Evolutionary conservation across 2,888 invertebrate species (phyloP).

Genomic region (Poecilus cupreus): DNA sequence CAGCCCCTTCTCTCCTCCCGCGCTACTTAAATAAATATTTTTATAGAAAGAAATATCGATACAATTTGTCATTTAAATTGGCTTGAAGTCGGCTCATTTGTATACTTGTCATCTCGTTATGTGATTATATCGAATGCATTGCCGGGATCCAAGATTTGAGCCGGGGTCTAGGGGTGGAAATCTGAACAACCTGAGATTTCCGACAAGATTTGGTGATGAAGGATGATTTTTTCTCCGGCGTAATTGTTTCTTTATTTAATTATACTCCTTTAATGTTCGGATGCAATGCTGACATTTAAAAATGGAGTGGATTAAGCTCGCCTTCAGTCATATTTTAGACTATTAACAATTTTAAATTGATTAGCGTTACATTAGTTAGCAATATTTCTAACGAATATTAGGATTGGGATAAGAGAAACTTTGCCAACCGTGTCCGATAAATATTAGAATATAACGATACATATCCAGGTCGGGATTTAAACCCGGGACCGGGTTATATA

Average conservation of each 20-base stretch:
- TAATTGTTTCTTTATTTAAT: constrained; percentile 1
- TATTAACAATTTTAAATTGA: too few relatives aligned
- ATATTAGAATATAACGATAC: too few relatives aligned
- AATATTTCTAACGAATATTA: too few relatives aligned
- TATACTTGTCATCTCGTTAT: constrained; percentile 73
- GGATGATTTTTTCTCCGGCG: not conserved
- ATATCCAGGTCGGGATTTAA: too few relatives aligned
- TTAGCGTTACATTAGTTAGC: too few relatives aligned
- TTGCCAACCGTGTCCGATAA: too few relatives aligned
- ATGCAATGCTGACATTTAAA: too few relatives aligned
- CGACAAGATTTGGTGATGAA: not conserved
- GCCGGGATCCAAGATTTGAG: not conserved
- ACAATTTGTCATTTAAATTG: constrained; percentile 74
- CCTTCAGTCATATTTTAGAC: too few relatives aligned
- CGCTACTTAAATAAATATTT: constrained; percentile 72
- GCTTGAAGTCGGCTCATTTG: constrained; percentile 72
- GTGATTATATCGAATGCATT: constrained; percentile 68
- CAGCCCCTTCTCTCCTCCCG: constrained; percentile 11
- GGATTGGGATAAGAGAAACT: too few relatives aligned
- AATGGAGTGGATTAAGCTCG: too few relatives aligned
- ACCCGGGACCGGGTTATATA: too few relatives aligned
- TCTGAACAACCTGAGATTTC: constrained; percentile 14
- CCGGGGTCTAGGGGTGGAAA: not conserved
- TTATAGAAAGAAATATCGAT: constrained; percentile 73
- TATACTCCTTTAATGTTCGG: too few relatives aligned